Evolutionary conservation across 2,888 invertebrate species (phyloP), one percentile per base, ranked within the genome.

Genomic region (Operophtera brumata): DNA sequence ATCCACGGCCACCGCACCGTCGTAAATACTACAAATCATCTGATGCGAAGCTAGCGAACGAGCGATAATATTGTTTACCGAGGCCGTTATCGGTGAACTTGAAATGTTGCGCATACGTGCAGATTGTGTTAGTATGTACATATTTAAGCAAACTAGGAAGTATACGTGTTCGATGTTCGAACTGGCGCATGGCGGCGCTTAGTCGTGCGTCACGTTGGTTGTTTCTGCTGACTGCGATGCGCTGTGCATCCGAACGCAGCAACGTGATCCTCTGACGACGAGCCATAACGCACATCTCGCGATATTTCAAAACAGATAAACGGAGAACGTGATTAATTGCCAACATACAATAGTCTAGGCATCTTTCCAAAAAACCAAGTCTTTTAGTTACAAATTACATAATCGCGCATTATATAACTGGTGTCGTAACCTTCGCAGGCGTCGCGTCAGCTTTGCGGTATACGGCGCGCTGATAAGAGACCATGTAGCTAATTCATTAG

Each of bases 81-180:
- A 71, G 69, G 71, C 69, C 73, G 77, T 84, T 82, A 82, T 82
- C 82, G 78, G 69, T 83, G 81, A 82, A 83, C 85, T 85, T 85
- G 84, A 84, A 82, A 80, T 70, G 70, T 74, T 75, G 69, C 73
- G 74, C 74, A 71, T 70, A 70, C 71, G 69, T 73, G 76, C 73
- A 73, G 70, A 80, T 79, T 76, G 73, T 77, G 73, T 77, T 83
- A 77, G 79, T 79, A 71, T 76, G 75, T 75, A 73, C 64, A 67
- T 72, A 70, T 70, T 70, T 70, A 72, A 77, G 74, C 69, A 68
- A 75, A 84, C 77, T 71, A 82, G 85, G 85, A 86, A 86, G 80
- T 76, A 66, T 65, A 69, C 66, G 71, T 73, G 71, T 70, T 55
- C 62, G 68, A 65, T 72, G 71, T 65, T 70, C 69, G 62, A 68